Evolutionary conservation across 2,888 invertebrate genomes (phyloP).

Genomic region (Ormyrus nitidulus): DNA sequence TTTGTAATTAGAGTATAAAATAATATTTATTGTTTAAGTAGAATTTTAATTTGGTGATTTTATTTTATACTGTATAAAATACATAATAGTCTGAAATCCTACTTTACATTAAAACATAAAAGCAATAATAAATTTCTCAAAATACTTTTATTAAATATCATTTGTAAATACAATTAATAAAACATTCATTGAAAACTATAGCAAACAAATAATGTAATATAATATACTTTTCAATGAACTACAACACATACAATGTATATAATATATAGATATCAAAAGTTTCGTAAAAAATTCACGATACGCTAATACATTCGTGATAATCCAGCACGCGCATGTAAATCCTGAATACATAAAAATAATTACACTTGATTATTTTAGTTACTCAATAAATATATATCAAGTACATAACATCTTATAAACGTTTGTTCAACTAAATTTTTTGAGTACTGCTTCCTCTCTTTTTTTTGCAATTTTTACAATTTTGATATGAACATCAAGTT

Average conservation of each 20-base stretch:
- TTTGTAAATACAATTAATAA: slow-evolving; percentile 36
- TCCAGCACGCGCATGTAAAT: background rate
- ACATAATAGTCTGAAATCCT: too few species aligned
- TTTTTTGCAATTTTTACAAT: slow-evolving; percentile 23
- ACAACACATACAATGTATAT: slow-evolving; percentile 2
- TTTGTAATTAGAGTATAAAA: too few species aligned
- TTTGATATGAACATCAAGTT: slow-evolving; percentile 2
- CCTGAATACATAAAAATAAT: background rate
- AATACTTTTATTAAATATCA: slow-evolving; percentile 40
- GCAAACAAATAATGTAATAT: background rate
- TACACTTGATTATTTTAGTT: background rate
- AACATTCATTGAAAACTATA: slow-evolving; percentile 35
- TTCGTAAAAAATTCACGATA: slow-evolving; percentile 22
- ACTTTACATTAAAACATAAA: background rate
- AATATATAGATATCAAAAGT: slow-evolving; percentile 20
- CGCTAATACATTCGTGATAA: slow-evolving; percentile 14
- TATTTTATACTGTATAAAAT: too few species aligned
- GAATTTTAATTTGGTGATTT: too few species aligned
- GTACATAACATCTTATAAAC: background rate
- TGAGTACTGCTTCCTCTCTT: too few species aligned
- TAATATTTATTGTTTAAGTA: too few species aligned
- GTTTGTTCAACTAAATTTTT: background rate
- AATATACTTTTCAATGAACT: slow-evolving; percentile 1
- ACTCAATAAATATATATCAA: slow-evolving; percentile 31
- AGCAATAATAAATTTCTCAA: background rate